Evolutionary conservation across 2,113 vertebrate species (phyloP).

Genomic region (Petrocephalus zakoni): DNA sequence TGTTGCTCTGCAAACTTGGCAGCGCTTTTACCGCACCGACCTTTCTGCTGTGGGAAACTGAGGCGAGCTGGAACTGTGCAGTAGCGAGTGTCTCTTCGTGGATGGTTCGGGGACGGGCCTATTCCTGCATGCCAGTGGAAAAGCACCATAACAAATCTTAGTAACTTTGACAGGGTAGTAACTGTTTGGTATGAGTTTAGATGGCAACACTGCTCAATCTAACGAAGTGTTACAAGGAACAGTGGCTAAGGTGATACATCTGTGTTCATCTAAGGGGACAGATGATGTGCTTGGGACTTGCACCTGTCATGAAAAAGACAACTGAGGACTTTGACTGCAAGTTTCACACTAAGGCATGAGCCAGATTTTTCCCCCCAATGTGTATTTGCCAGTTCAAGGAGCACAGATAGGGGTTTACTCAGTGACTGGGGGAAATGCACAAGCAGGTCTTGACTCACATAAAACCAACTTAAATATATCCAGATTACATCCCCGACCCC

Average conservation of each 20-base stretch:
- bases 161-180: neutral
- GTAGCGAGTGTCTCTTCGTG: neutral
- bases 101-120: neutral
- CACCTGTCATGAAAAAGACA: neutral
- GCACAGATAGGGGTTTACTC: too few species aligned
- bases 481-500: too few species aligned
- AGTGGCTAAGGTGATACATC: neutral
- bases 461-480: too few species aligned
- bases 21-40: neutral
- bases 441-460: too few species aligned
- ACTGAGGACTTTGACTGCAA: too few species aligned
- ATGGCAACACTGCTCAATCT: neutral
- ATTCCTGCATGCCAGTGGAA: neutral
- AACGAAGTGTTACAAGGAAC: neutral
- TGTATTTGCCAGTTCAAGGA: too few species aligned
- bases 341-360: too few species aligned
- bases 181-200: neutral
- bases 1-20: neutral
- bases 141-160: neutral
- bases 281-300: neutral
- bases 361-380: too few species aligned
- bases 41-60: neutral
- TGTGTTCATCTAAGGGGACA: neutral
- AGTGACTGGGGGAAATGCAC: too few species aligned
- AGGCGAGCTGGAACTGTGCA: neutral